These are phyloP conservation scores for Hydropotes inermis DNA, from an alignment of 2,113 vertebrate species.

Conservation along the genomic window DNA sequence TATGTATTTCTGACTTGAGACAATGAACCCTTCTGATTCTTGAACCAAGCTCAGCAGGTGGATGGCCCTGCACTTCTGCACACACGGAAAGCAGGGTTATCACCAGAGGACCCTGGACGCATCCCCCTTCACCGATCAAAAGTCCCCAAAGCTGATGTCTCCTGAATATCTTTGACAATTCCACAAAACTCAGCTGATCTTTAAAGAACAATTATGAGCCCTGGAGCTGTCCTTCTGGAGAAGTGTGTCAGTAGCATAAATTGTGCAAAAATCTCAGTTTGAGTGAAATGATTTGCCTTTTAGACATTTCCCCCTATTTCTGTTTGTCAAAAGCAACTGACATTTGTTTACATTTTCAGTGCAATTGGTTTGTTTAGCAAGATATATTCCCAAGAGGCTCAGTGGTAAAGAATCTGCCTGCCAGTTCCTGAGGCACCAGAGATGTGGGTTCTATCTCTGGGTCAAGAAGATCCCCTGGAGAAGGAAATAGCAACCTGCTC, in stretches of 20 bases:
- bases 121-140: neutral
- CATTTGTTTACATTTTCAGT: slow-evolving; percentile 51
- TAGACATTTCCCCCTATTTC: slow-evolving; percentile 53
- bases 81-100: rapidly evolving
- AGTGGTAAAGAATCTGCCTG: neutral
- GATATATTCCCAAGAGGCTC: neutral
- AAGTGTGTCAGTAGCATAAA: neutral
- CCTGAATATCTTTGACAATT: neutral
- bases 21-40: neutral
- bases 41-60: neutral
- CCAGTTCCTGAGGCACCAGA: neutral
- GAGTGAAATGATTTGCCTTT: slow-evolving; percentile 55
- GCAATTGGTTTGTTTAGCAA: slow-evolving; percentile 61
- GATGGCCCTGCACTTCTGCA: neutral
- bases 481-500: neutral
- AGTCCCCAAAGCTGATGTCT: neutral
- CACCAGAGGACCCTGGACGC: neutral
- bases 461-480: neutral
- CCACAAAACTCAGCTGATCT: neutral
- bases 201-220: neutral
- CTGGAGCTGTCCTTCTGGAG: neutral
- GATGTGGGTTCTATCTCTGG: neutral
- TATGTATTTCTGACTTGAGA: neutral
- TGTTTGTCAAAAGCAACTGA: slow-evolving; percentile 54
- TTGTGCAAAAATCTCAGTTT: slow-evolving; percentile 28